phyloP scores from a whole-genome alignment of 2,113 vertebrate genomes.

The Channa maculata region DNA sequence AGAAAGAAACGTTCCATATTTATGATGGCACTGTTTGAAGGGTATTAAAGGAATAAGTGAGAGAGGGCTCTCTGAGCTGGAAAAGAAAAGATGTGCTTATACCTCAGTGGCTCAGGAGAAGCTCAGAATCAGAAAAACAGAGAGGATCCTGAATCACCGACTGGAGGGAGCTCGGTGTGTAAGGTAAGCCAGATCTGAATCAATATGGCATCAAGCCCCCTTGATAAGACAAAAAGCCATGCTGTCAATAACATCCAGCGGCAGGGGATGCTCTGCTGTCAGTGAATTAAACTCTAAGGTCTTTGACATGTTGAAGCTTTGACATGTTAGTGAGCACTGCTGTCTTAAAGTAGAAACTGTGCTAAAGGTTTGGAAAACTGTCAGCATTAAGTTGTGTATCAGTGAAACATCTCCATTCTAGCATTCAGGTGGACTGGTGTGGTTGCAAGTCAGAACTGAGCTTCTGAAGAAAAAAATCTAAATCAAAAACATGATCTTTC shows the following conservation, averaged over 20 bases:
- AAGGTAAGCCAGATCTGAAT: not conserved
- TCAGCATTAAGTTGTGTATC: no score
- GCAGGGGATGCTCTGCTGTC: not conserved
- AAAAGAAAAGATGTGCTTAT: conserved; percentile 20
- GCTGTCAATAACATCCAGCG: not conserved
- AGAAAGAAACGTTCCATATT: conserved; percentile 47
- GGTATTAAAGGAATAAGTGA: conserved; percentile 38
- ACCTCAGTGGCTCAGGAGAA: conserved; percentile 10
- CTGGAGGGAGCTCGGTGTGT: not conserved
- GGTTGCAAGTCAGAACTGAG: no score
- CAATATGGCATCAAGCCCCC: not conserved
- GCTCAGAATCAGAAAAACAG: conserved; percentile 10
- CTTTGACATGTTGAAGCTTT: not conserved
- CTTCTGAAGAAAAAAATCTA: no score
- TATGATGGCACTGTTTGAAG: conserved; percentile 45
- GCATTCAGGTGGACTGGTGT: no score
- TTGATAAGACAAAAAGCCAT: not conserved
- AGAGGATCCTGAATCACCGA: conserved; percentile 1
- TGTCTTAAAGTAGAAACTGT: not conserved
- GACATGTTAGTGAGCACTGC: not conserved
- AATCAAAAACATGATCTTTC: no score
- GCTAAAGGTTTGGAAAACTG: no score
- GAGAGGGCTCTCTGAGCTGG: conserved; percentile 3
- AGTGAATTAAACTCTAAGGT: not conserved
- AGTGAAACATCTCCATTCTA: not conserved